Base-by-base conservation (phyloP, 2,888 invertebrate genomes). In the Campaea margaritaria region DNA sequence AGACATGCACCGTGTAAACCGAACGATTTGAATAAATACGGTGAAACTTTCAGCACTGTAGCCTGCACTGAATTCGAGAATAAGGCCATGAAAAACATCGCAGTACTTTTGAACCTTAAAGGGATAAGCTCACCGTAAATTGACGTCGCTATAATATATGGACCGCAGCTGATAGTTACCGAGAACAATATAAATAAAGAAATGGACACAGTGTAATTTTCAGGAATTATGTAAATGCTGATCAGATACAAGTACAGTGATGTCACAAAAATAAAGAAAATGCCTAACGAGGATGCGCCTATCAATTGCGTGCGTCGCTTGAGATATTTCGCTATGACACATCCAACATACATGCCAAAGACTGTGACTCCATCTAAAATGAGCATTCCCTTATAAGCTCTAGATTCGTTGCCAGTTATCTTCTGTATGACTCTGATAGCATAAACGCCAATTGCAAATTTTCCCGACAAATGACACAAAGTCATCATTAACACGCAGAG, bases 351-450 rank as follows among this genome's bases (percentile, higher is more conserved):
- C 64, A 68, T 67, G 7, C 70, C 67, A 0, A 65, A 45, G 0
- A 76, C 65, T 14, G 74, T 70, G 0, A 72, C 49, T 12, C 75
- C 72, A 42, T 67, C 76, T 34, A 79, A 52, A 39, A 75, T 72
- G 11, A 79, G 39, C 75, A 79, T 75, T 0, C 65, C 72, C 0
- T 34, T 64, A 34, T 76, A 76, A 0, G 76, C 76, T 0, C 70
- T 53, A 0, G 21, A 13, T 41, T 75, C 71, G 13, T 59, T 65
- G 0, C 36, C 15, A 0, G 72, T 72, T 0, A 75, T 70, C 13
- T 62, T 71, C 27, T 69, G 74, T 12, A 74, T 65, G 9, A 77
- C 73, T 28, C 75, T 74, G 15, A 76, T 58, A 1, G 70, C 69
- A 28, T 72, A 76, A 2, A 74, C 58, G 28, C 59, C 67, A 34